These are phyloP conservation scores for Catocala sponsa DNA, from an alignment of 2,888 invertebrate genomes.

Conservation along the genomic window DNA sequence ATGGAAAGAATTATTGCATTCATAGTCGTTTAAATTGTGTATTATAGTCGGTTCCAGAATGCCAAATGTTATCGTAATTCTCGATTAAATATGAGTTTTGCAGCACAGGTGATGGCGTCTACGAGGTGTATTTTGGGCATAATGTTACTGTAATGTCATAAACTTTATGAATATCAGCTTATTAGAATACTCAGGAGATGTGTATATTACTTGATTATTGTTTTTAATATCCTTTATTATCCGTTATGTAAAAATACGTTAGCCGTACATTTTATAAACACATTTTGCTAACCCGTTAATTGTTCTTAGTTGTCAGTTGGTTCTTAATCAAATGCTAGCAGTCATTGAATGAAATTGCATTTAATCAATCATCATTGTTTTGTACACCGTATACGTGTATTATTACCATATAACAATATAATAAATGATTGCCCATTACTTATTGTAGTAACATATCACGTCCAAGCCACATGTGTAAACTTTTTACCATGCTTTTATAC, in stretches of 20 bases:
- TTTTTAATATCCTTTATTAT: no score
- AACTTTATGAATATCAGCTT: no score
- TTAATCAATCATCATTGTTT: conserved; percentile 34
- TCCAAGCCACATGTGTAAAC: conserved; percentile 50
- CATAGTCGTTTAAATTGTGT: conserved; percentile 13
- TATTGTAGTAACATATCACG: conserved; percentile 41
- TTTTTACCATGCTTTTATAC: conserved; percentile 67
- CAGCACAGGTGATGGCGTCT: no score
- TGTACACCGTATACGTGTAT: conserved; percentile 19
- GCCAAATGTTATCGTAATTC: background rate
- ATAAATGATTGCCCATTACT: conserved; percentile 28
- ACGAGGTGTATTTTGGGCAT: no score
- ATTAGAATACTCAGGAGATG: no score
- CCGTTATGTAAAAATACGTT: no score
- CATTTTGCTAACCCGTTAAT: no score
- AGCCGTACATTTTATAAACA: no score
- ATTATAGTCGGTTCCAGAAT: conserved; percentile 16
- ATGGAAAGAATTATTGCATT: conserved; percentile 24
- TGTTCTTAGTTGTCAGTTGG: no score
- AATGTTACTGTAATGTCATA: no score
- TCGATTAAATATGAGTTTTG: background rate
- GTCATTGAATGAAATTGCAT: conserved; percentile 30
- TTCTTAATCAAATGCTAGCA: background rate
- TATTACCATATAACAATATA: conserved; percentile 37
- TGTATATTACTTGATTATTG: no score